phyloP scores from a whole-genome alignment of 2,113 vertebrate species.

The Gobiocypris rarus region DNA sequence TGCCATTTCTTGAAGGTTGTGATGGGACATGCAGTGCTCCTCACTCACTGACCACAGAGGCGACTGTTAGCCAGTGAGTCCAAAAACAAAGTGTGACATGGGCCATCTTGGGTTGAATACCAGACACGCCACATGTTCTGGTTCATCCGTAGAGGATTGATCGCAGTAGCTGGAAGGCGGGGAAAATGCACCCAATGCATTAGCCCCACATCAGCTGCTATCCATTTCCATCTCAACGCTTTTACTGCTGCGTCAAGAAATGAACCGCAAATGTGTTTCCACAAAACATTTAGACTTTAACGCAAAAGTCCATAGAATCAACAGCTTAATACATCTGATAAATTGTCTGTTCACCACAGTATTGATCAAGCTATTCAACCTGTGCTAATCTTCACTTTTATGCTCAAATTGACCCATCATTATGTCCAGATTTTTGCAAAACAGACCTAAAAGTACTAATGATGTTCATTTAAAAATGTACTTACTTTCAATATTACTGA shows the following conservation, averaged over 20 bases:
- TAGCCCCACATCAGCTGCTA: not conserved
- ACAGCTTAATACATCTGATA: constrained; percentile 3
- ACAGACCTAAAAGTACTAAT: not conserved
- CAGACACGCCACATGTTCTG: not conserved
- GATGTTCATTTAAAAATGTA: constrained; percentile 2
- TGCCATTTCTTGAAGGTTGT: not conserved
- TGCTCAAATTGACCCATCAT: not conserved
- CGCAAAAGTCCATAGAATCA: not conserved
- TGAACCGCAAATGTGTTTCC: not conserved
- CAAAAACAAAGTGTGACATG: not conserved
- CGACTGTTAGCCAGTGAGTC: not conserved
- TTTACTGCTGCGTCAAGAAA: not conserved
- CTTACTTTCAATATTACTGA: not conserved
- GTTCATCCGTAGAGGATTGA: constrained; percentile 2
- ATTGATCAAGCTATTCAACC: constrained; percentile 8
- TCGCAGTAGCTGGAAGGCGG: not conserved
- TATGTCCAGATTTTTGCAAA: not conserved
- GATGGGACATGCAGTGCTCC: not conserved
- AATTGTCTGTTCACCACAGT: not conserved
- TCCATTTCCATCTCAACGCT: not conserved
- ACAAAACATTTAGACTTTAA: not conserved
- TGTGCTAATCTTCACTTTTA: constrained; percentile 1
- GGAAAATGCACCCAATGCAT: not conserved
- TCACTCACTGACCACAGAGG: not conserved
- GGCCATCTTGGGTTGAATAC: not conserved